phyloP scores from a whole-genome alignment of 2,797 vertebrate genomes.

The Gymnothorax reevesii region DNA sequence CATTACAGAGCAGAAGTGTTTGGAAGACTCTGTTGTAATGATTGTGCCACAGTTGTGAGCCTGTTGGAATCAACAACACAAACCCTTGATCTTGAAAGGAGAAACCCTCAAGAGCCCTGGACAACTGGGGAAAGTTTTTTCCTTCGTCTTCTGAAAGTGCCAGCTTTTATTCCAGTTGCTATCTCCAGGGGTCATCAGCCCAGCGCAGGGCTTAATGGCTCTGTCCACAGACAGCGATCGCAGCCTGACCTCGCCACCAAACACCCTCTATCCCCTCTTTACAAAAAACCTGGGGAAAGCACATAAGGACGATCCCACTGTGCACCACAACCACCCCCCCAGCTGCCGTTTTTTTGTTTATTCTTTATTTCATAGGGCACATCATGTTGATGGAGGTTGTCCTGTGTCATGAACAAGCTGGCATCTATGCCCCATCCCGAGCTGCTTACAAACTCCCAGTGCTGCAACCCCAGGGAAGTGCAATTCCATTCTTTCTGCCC shows the following conservation, averaged over 20 bases:
- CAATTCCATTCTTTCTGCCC: background rate
- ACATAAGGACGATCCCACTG: background rate
- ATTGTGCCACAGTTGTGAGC: background rate
- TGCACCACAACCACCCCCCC: background rate
- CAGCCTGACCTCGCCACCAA: background rate
- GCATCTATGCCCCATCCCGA: background rate
- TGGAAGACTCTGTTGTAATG: background rate
- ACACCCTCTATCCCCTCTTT: background rate
- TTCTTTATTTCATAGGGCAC: background rate
- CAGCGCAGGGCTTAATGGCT: slow-evolving; percentile 16
- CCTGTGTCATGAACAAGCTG: background rate
- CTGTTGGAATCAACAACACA: background rate
- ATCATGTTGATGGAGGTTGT: background rate
- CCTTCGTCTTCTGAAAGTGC: background rate
- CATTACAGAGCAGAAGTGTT: background rate
- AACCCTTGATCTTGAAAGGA: slow-evolving; percentile 15
- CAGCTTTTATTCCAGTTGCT: slow-evolving; percentile 17
- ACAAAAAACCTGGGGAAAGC: background rate
- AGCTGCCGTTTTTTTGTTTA: background rate
- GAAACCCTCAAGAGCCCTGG: background rate
- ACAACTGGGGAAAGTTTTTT: slow-evolving; percentile 7
- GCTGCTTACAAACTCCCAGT: background rate
- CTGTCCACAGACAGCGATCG: slow-evolving; percentile 4
- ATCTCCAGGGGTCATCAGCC: slow-evolving; percentile 25
- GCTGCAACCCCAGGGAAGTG: background rate